Evolutionary conservation across 2,113 vertebrate genomes (phyloP).

Genomic region (Petrocephalus microphthalmus): DNA sequence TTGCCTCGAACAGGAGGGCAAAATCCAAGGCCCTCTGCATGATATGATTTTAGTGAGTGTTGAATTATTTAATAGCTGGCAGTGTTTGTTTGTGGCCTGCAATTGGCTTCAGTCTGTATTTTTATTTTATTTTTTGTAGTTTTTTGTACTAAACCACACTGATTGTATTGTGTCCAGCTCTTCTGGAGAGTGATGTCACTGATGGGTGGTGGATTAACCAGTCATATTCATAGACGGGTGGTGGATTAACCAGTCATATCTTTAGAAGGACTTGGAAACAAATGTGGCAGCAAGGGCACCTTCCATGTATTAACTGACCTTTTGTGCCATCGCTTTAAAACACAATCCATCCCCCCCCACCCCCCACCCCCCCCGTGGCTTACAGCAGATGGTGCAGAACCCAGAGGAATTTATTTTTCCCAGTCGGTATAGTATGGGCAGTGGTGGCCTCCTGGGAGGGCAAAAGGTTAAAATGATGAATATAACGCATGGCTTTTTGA

Average conservation of each 20-base stretch:
- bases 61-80: neutral
- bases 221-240: neutral
- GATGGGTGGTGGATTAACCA: neutral
- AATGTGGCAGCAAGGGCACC: neutral
- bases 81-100: neutral
- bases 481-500: slow-evolving; percentile 29
- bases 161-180: neutral
- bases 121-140: neutral
- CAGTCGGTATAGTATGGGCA: neutral
- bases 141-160: neutral
- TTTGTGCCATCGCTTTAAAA: neutral
- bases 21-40: neutral
- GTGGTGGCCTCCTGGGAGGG: neutral
- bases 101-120: neutral
- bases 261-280: neutral
- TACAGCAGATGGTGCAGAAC: neutral
- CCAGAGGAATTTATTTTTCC: neutral
- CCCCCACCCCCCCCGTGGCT: neutral
- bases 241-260: neutral
- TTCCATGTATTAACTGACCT: slow-evolving; percentile 1
- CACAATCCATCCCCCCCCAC: too few relatives aligned
- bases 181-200: neutral
- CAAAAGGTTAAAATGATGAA: slow-evolving; percentile 28
- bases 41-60: neutral
- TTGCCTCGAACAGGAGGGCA: neutral